phyloP scores from a whole-genome alignment of 2,113 vertebrate genomes.

The Ageneiosus marmoratus region DNA sequence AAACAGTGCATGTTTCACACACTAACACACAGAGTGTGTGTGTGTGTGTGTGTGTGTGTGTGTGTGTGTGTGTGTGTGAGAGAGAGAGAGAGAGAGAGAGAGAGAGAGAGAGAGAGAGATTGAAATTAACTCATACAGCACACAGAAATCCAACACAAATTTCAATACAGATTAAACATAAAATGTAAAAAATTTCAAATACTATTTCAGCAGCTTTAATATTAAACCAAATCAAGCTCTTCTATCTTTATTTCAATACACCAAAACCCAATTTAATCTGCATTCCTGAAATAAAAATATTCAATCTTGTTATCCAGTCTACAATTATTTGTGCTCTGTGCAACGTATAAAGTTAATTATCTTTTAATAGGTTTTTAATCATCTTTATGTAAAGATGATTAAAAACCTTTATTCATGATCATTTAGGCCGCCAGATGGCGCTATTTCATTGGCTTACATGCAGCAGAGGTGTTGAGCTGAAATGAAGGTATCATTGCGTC shows the following conservation, averaged over 20 bases:
- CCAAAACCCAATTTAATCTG: background rate
- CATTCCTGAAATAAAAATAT: background rate
- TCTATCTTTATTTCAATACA: background rate
- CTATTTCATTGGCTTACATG: background rate
- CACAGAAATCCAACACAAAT: background rate
- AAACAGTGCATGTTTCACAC: constrained; percentile 24
- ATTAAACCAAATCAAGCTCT: background rate
- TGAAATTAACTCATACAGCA: background rate
- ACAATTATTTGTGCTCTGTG: background rate
- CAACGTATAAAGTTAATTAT: background rate
- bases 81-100: background rate
- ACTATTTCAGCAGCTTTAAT: background rate
- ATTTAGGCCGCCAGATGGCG: constrained; percentile 10
- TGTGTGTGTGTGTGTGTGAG: too few relatives aligned
- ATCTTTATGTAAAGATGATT: background rate
- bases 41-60: too few relatives aligned
- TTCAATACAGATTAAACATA: background rate
- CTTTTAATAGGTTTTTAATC: background rate
- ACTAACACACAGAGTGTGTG: background rate
- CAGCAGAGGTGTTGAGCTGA: background rate
- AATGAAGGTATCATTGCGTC: background rate
- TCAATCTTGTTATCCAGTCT: background rate
- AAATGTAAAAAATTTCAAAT: background rate
- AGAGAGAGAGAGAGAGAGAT: background rate
- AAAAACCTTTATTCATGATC: background rate